Evolutionary conservation across 2,797 vertebrate genomes (phyloP).

Genomic region (Dryobates pubescens): DNA sequence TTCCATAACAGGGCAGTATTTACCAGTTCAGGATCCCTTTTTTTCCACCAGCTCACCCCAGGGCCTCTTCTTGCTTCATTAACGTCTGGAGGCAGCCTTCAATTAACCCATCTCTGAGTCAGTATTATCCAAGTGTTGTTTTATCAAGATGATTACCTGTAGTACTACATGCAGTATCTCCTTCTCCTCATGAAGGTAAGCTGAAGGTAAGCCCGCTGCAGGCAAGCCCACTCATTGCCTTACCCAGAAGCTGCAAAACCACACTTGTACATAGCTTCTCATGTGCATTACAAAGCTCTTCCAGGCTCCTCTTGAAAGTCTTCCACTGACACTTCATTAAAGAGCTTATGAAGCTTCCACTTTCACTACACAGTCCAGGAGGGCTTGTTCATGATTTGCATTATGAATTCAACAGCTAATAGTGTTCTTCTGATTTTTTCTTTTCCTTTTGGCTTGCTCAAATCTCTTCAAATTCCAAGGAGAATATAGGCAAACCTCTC

Average conservation of each 20-base stretch:
- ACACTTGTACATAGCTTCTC: accelerated
- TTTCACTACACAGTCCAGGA: neutral
- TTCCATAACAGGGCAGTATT: neutral
- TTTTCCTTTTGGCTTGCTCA: neutral
- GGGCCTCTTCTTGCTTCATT: neutral
- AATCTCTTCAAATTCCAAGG: neutral
- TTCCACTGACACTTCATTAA: neutral
- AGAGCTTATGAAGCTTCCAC: neutral
- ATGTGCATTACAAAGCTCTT: neutral
- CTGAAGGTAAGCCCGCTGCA: neutral
- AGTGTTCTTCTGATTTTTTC: neutral
- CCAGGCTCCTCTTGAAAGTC: neutral
- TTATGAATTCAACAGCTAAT: neutral
- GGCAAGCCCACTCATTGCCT: neutral
- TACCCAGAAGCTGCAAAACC: neutral
- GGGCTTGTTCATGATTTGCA: neutral
- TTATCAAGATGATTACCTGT: neutral
- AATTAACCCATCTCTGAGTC: neutral
- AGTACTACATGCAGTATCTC: neutral
- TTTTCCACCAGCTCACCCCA: neutral
- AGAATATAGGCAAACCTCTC: neutral
- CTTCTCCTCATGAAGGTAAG: neutral
- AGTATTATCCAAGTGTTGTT: neutral
- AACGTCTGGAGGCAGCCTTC: neutral
- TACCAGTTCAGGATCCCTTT: neutral